Evolutionary conservation across 2,888 invertebrate species (phyloP), one percentile per base, ranked within the genome.

Genomic region (Agrotis exclamationis): DNA sequence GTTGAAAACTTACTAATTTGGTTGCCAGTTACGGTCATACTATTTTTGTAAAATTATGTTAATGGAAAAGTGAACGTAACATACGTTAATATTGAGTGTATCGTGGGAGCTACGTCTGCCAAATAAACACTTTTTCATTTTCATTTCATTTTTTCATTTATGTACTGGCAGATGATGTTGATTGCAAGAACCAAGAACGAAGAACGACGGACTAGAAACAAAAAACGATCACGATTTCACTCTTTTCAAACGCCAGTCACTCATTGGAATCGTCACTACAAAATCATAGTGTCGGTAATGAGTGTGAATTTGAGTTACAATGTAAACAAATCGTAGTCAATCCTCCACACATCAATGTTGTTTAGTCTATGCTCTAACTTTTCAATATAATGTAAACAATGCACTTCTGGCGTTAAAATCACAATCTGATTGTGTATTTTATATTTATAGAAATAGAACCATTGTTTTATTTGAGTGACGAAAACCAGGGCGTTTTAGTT

Each of bases 281-380:
- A 67, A 68, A 79, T 53, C 51, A 48, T 64, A 48, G 13, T 7
- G 13, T 13, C n/a, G 24, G 22, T 72, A 69, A 68, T 75, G 64
- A 73, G 51, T 54, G 48, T 58, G 57, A 57, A 64, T 69, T 69
- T 60, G 39, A 64, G 69, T 80, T 56, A 64, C 50, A 63, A 22
- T 28, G 69, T 80, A 84, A 83, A 84, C 82, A 85, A 63, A 74
- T 76, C 69, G 76, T 78, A 70, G 67, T 84, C 76, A 77, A 75
- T 59, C 60, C 54, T 58, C 28, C 24, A 28, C 67, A 62, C 69
- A 68, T 73, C 63, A 67, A 53, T 56, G 47, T 71, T 84, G 83
- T 83, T 83, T 83, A 83, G 83, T 83, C 85, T 83, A 68, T 74
- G 48, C 63, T 57, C 20, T 5, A 79, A 72, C 63, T 65, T 76